phyloP scores from a whole-genome alignment of 2,797 vertebrate genomes.

The Sebastes hubbsi region DNA sequence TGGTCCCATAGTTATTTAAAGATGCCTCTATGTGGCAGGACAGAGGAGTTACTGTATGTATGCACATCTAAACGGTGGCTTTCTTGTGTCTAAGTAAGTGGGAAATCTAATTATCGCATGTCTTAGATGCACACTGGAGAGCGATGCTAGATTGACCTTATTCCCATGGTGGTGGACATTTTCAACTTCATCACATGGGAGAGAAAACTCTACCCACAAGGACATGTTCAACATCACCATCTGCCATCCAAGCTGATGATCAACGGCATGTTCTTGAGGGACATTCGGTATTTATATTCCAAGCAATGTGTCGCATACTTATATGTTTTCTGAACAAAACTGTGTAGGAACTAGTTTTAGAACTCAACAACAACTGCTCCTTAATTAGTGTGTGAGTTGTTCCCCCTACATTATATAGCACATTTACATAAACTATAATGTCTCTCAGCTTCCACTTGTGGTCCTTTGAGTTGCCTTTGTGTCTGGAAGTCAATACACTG shows the following conservation, averaged over 20 bases:
- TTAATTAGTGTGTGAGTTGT: neutral
- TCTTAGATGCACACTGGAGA: neutral
- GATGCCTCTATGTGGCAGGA: neutral
- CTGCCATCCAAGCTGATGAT: neutral
- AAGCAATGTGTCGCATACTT: neutral
- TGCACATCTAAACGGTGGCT: neutral
- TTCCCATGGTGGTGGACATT: neutral
- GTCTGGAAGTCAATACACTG: neutral
- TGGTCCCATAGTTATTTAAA: neutral
- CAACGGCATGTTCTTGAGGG: neutral
- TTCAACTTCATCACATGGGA: neutral
- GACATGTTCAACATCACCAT: neutral
- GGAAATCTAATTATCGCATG: neutral
- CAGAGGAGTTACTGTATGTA: neutral
- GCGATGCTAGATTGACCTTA: neutral
- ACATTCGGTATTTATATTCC: neutral
- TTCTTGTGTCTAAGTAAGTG: neutral
- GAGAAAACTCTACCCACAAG: neutral
- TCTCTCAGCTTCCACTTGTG: neutral
- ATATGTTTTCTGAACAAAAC: neutral
- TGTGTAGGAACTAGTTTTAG: neutral
- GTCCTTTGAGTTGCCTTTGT: neutral
- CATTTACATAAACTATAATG: neutral
- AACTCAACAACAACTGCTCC: neutral
- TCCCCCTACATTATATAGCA: neutral